Evolutionary conservation across 2,888 invertebrate species (phyloP).

Genomic region (Aspidapion aeneum): DNA sequence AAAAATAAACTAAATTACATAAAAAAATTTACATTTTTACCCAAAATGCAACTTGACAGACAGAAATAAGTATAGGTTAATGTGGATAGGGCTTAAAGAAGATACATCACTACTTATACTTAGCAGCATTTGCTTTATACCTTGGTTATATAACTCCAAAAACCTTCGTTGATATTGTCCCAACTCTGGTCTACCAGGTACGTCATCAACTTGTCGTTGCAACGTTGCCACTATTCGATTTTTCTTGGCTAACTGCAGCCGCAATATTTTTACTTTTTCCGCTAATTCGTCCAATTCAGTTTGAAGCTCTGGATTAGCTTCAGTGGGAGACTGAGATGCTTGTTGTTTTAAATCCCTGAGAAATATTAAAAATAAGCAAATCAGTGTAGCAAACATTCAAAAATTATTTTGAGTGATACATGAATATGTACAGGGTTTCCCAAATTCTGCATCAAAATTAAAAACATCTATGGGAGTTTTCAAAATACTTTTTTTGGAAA

Average conservation of each 20-base stretch:
- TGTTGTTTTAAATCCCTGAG: conserved; percentile 34
- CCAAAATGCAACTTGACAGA: too few relatives aligned
- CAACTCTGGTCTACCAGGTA: conserved; percentile 89
- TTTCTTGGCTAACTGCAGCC: conserved; percentile 71
- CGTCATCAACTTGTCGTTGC: conserved; percentile 84
- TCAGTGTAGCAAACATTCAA: not conserved
- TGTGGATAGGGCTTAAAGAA: too few relatives aligned
- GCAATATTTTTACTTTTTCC: conserved; percentile 58
- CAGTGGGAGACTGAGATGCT: conserved; percentile 45
- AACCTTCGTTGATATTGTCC: conserved; percentile 95
- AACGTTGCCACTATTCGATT: conserved; percentile 77
- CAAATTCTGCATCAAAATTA: too few relatives aligned
- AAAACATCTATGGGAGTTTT: too few relatives aligned
- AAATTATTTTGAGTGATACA: too few relatives aligned
- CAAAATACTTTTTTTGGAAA: too few relatives aligned
- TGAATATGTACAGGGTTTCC: too few relatives aligned
- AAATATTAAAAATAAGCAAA: not conserved
- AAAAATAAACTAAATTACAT: not conserved
- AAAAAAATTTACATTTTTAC: not conserved
- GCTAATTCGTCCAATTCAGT: conserved; percentile 57
- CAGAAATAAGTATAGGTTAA: too few relatives aligned
- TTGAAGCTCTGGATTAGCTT: conserved; percentile 47
- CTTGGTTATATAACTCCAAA: conserved; percentile 93
- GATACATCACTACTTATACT: not conserved
- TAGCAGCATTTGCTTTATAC: conserved; percentile 46